Conservation (phyloP, 37 sponge, comb jelly and placozoan genomes). For the Agelas oroides region DNA sequence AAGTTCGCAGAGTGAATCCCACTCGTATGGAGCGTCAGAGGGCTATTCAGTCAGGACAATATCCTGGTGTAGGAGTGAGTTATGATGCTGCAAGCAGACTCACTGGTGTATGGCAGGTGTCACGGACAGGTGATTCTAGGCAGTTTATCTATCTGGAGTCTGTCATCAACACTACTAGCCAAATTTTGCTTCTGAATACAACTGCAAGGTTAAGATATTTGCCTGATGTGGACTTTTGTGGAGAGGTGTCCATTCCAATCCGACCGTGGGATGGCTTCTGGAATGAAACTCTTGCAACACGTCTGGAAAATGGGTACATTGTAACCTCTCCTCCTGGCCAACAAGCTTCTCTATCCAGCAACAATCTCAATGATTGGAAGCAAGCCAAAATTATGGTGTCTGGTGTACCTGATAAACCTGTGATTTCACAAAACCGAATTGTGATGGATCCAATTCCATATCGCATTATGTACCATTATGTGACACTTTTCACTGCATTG, state of each 20-base stretch:
- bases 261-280: constrained; percentile 83
- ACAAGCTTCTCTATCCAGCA: neutral
- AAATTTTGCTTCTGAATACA: constrained; percentile 52
- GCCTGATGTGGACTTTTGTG: constrained; percentile 66
- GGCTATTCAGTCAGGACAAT: constrained; percentile 37
- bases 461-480: constrained; percentile 61
- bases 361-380: constrained; percentile 3
- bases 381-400: constrained; percentile 7
- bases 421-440: neutral
- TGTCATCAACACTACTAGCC: neutral
- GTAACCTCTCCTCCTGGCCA: constrained; percentile 7
- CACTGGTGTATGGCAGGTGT: constrained; percentile 80
- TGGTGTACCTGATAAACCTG: constrained; percentile 45
- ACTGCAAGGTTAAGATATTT: constrained; percentile 70
- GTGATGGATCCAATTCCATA: constrained; percentile 68
- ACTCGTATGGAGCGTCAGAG: constrained; percentile 12
- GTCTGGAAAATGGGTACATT: constrained; percentile 7
- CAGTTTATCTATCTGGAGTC: constrained; percentile 55
- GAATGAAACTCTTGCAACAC: constrained; percentile 17
- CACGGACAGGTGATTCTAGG: constrained; percentile 46
- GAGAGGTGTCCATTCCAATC: constrained; percentile 40
- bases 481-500: constrained; percentile 57
- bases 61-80: constrained; percentile 66
- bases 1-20: constrained; percentile 42
- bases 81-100: constrained; percentile 6